Base-by-base conservation (phyloP, 2,797 vertebrate genomes). In the Lepus townsendii region DNA sequence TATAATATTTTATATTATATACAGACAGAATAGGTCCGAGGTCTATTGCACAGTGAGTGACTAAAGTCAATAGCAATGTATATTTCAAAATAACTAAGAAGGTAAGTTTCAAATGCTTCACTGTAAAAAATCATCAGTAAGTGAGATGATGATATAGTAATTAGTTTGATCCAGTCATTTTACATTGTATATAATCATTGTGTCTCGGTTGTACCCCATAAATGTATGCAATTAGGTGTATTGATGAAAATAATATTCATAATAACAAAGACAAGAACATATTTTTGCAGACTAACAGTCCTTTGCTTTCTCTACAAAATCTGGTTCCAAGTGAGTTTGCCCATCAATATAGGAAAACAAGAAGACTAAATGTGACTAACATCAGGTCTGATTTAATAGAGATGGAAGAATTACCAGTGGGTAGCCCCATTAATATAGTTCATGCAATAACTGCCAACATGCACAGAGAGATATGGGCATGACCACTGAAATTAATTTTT, bases 401-500 rank as follows among this genome's bases (percentile, higher is more conserved):
- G 75, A 57, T 78, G 11, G 24, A 52, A 92, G 50, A 75, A 85
- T 52, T 27, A 2, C 66, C 63, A 77, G 24, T 60, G 47, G 65
- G 3, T 65, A 35, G 4, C 86, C 32, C 42, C 3, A 88, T 62
- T 94, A 77, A 38, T 72, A 8, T 60, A 72, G 63, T 94, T 73
- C 12, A 72, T 30, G 19, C 50, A 89, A 20, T 66, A n/a, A 68
- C 47, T 71, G 5, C 22, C 60, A 78, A 78, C 27, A 60, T n/a
- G 9, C 66, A 72, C 66, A 20, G 83, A 90, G 30, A 88, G 9
- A 60, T 30, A 42, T 26, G 42, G 35, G 24, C 26, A 75, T 90
- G 86, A 87, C 42, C 14, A 65, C 12, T 83, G 38, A 94, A 86
- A 79, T 92, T 82, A 5, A 63, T 57, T 75, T 94, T 96, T 30